Evolutionary conservation across 2,797 vertebrate species (phyloP), one percentile per base, ranked within the genome.

Genomic region (Podarcis siculus): DNA sequence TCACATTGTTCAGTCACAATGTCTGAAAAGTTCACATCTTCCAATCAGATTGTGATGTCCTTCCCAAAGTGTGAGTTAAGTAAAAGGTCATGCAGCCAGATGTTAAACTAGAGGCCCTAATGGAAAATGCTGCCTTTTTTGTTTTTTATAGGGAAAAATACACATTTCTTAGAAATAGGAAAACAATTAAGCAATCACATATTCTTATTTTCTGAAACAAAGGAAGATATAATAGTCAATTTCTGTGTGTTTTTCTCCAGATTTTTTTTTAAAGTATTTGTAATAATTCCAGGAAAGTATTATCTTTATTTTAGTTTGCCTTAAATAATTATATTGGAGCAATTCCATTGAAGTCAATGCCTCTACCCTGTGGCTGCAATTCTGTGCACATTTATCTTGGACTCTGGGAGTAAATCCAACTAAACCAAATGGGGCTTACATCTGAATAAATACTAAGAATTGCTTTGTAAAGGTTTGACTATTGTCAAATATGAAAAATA

Each of bases 181-280:
- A 86, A 85, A 82, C 23, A 69, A 5, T 42, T 21, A 55, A 67
- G 8, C 23, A 39, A 42, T 67, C 67, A 42, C 42, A 42, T 81
- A 10, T 30, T 45, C 6, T n/a, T 32, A 27, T 7, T 3, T 89
- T 90, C 64, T 89, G 55, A 92, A 93, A 82, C 35, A 91, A 86
- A 82, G 45, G 21, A 90, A 3, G 17, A 76, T 87, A 91, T 0
- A 30, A 75, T 71, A 86, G 4, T 39, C 85, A n/a, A 10, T 5
- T 76, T 37, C 3, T 72, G 79, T 55, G 49, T 55, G 3, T 72
- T 58, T 73, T 21, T 5, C 32, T 23, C 27, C 10, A 13, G 8
- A 45, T n/a, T n/a, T n/a, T n/a, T n/a, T n/a, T n/a, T n/a, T n/a
- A n/a, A n/a, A n/a, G 49, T 9, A 67, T 82, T 66, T 23, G 75